These are phyloP conservation scores for Haliclona indistincta DNA, from an alignment of 37 sponge, comb jelly and placozoan species.

Conservation along the genomic window DNA sequence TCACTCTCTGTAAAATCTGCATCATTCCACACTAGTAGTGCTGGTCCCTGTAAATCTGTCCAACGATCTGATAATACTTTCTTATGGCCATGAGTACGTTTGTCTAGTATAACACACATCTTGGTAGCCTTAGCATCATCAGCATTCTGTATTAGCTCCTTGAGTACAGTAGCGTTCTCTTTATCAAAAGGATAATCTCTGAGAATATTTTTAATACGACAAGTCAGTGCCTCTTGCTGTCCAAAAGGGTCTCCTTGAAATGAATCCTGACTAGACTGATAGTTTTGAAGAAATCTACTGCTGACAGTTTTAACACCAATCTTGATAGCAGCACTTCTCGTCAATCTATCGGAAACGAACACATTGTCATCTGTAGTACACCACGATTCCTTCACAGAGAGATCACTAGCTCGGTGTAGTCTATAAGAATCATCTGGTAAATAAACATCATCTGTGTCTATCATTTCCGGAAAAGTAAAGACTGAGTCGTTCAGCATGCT, in stretches of 20 bases:
- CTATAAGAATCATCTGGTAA: conserved; percentile 38
- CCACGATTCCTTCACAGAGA: conserved; percentile 54
- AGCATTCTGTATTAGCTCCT: conserved; percentile 79
- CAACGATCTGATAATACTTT: conserved; percentile 44
- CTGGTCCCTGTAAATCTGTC: conserved; percentile 70
- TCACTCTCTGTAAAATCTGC: conserved; percentile 44
- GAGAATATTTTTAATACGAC: conserved; percentile 22
- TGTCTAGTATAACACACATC: conserved; percentile 77
- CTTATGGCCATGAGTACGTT: conserved; percentile 42
- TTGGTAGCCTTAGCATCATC: conserved; percentile 86
- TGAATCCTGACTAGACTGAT: neutral
- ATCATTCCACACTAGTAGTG: conserved; percentile 68
- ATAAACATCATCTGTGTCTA: neutral
- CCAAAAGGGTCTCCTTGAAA: conserved; percentile 33
- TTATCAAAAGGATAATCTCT: conserved; percentile 15
- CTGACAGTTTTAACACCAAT: conserved; percentile 24
- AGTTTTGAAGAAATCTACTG: conserved; percentile 19
- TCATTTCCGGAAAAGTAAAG: neutral
- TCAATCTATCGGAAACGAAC: conserved; percentile 6
- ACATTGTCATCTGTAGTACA: conserved; percentile 19
- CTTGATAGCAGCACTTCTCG: conserved; percentile 22
- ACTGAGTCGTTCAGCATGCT: neutral
- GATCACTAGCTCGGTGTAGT: conserved; percentile 10
- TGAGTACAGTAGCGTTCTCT: conserved; percentile 4
- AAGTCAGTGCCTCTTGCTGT: conserved; percentile 37